Evolutionary conservation across 2,888 invertebrate species (phyloP).

Genomic region (Lepidocyrtoides sp.): DNA sequence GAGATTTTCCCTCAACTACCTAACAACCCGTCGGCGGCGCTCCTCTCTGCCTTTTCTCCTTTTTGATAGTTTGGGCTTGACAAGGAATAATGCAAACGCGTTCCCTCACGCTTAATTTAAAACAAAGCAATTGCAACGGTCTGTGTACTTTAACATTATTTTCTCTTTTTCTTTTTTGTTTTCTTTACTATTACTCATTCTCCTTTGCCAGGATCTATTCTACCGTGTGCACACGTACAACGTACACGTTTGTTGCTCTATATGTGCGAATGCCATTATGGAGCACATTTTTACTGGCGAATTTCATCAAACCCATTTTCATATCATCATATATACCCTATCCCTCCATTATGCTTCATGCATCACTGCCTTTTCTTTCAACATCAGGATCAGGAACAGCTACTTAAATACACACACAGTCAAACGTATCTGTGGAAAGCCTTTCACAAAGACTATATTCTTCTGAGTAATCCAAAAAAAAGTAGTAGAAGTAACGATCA

Average conservation of each 20-base stretch:
- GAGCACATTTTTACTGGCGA: conserved; percentile 50
- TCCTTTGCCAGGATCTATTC: background rate
- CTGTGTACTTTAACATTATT: conserved; percentile 69
- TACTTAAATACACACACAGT: conserved; percentile 47
- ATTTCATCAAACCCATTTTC: conserved; percentile 78
- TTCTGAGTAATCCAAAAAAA: background rate
- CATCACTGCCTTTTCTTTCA: conserved; percentile 72
- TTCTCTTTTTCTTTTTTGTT: conserved; percentile 52
- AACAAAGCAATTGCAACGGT: conserved; percentile 76
- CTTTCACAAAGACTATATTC: conserved; percentile 22
- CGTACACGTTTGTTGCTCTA: conserved; percentile 2
- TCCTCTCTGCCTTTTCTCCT: background rate
- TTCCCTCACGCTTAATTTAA: conserved; percentile 77
- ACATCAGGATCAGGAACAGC: conserved; percentile 63
- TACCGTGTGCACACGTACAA: conserved; percentile 13
- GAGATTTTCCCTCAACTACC: conserved; percentile 27
- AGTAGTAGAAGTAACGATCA: conserved; percentile 27
- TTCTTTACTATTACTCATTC: conserved; percentile 47
- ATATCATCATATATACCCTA: conserved; percentile 60
- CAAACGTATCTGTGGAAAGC: conserved; percentile 3
- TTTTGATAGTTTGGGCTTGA: conserved; percentile 53
- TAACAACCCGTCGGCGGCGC: background rate
- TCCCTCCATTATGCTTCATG: conserved; percentile 71
- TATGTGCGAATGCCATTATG: conserved; percentile 34
- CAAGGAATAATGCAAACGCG: conserved; percentile 67